Base-by-base conservation (phyloP, 2,888 invertebrate species). In the Vannuccia rotundouncinata region DNA sequence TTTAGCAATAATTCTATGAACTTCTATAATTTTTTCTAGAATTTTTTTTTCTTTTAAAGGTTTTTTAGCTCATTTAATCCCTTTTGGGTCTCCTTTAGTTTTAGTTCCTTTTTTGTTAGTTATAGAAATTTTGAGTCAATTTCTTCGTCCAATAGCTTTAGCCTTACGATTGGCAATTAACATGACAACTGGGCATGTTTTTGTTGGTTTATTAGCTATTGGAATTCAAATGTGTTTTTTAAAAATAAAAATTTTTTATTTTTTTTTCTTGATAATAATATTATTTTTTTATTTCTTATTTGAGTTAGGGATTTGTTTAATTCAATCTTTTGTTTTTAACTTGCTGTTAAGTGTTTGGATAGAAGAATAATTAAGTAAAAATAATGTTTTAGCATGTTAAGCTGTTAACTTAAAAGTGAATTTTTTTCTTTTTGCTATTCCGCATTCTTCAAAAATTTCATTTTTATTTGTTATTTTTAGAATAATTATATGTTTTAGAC, bases 361-460 rank as follows among this genome's bases (percentile, higher is more conserved):
- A 5, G 25, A n/a, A 66, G 66, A 66, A 66, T 66, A 66, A 22
- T 66, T 66, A 5, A 66, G 66, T 66, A 66, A 66, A 66, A 66
- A 66, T 66, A 66, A 66, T 66, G 66, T 66, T n/a, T 66, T 66
- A 66, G 66, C 66, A 66, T 66, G 66, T 66, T 66, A 66, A 66
- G 66, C 66, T 66, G 66, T 66, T 66, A 66, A 66, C 66, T 66
- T 66, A 66, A 66, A 66, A n/a, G 66, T 66, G 66, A 66, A 66
- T n/a, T 66, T n/a, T n/a, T 66, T 66, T 66, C 66, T 66, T 66
- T 66, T 66, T 66, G 25, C 66, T 66, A 66, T 66, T 66, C 66
- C 66, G 66, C 66, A 66, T 66, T n/a, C 17, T 66, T 66, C 66
- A n/a, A 66, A 66, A 66, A 66, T 66, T 66, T 66, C 10, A n/a